Conservation (phyloP, 2,113 vertebrate species). For the Hippocampus abdominalis region DNA sequence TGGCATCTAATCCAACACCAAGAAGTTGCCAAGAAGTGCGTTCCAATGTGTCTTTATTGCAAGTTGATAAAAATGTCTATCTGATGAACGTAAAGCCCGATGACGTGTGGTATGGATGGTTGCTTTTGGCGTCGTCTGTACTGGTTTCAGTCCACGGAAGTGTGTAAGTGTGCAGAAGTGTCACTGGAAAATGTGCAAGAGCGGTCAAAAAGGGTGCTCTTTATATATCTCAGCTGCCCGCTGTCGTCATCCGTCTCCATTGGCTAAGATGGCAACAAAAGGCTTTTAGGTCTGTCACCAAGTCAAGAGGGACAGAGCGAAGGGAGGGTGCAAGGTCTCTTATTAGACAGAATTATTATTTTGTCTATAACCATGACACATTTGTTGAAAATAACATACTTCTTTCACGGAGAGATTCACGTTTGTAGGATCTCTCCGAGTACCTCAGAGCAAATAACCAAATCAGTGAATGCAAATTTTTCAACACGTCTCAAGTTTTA, state of each 20-base stretch:
- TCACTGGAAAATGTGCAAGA: conserved; percentile 80
- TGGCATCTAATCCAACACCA: conserved; percentile 62
- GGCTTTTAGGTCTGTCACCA: conserved; percentile 91
- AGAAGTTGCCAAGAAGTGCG: conserved; percentile 52
- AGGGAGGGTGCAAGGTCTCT: conserved; percentile 57
- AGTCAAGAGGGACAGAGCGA: conserved; percentile 74
- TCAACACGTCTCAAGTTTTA: not conserved
- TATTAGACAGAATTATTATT: conserved; percentile 28
- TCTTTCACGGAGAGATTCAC: too few species aligned
- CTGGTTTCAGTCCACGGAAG: conserved; percentile 64
- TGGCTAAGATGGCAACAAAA: conserved; percentile 96
- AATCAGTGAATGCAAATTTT: not conserved
- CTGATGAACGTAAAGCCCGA: conserved; percentile 53
- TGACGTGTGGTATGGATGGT: conserved; percentile 48
- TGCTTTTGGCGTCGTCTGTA: conserved; percentile 59
- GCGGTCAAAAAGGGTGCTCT: conserved; percentile 77
- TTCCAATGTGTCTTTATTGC: conserved; percentile 56
- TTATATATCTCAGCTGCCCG: conserved; percentile 91
- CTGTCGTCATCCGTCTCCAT: conserved; percentile 94
- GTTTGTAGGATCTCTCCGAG: not conserved
- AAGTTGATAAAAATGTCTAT: conserved; percentile 51
- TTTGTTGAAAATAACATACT: conserved; percentile 29
- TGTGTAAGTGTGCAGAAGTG: conserved; percentile 71
- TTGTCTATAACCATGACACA: conserved; percentile 35
- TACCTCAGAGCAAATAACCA: not conserved